Evolutionary conservation across 2,797 vertebrate species (phyloP).

Genomic region (Pelobates cultripes): DNA sequence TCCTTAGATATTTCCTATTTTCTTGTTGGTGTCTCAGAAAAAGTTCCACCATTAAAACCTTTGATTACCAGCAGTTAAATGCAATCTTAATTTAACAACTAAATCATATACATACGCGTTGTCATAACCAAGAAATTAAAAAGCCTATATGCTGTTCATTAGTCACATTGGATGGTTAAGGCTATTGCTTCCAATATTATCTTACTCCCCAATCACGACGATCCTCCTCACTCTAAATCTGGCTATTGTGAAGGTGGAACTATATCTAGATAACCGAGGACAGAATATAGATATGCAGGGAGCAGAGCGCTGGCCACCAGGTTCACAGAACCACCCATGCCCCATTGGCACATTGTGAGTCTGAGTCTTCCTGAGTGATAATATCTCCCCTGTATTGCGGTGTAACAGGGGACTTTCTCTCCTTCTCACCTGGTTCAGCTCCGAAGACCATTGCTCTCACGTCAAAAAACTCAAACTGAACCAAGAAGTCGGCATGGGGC

Average conservation of each 20-base stretch:
- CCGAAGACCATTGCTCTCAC: slow-evolving; percentile 91
- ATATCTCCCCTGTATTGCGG: slow-evolving; percentile 55
- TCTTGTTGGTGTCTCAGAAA: slow-evolving; percentile 1
- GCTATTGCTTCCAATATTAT: neutral
- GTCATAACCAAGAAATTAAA: no score
- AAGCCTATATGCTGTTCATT: no score
- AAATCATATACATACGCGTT: no score
- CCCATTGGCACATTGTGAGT: slow-evolving; percentile 26
- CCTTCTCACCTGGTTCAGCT: slow-evolving; percentile 73
- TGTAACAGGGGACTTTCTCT: slow-evolving; percentile 57
- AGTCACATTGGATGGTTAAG: neutral
- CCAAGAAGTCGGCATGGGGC: slow-evolving; percentile 84
- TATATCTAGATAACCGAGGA: slow-evolving; percentile 3
- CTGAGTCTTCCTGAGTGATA: slow-evolving; percentile 49
- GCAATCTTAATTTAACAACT: neutral
- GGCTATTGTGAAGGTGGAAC: neutral
- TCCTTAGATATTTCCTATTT: slow-evolving; percentile 44
- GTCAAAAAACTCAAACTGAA: slow-evolving; percentile 88
- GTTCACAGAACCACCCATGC: slow-evolving; percentile 43
- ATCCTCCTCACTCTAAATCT: neutral
- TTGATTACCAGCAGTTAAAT: neutral
- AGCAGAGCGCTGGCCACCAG: slow-evolving; percentile 16
- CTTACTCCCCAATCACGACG: neutral
- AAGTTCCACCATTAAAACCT: neutral
- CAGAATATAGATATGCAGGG: slow-evolving; percentile 42